Evolutionary conservation across 2,797 vertebrate genomes (phyloP), one percentile per base, ranked within the genome.

Genomic region (Melanotaenia boesemani): DNA sequence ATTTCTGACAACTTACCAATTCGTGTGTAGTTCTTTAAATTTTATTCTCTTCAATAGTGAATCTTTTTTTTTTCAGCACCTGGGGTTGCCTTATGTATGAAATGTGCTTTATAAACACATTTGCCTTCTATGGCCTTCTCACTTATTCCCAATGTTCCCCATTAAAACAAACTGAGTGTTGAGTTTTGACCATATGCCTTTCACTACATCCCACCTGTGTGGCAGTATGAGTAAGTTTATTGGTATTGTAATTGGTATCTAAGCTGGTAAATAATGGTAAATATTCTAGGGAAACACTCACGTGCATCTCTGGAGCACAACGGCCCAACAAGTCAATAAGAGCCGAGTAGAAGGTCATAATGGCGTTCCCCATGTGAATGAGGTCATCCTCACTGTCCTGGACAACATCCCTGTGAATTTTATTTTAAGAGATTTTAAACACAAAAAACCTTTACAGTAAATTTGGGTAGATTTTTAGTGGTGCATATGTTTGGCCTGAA

Each of bases 311-410:
- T 30, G 98, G 98, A 55, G 97, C 97, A 73, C 98, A 99, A 13
- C 97, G 97, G 16, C 96, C 97, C 28, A 99, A 87, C 61, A 99
- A 94, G 91, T 99, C 97, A 54, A 99, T 98, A 64, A 99, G 94
- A 63, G 97, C 97, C 0, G 97, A 95, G 81, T 99, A 99, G 87
- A 99, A 99, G 57, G 96, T 98, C 98, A 99, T 97, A 82, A 99
- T 96, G 64, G 97, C 97, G 0, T 99, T 97, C 59, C 98, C 97
- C 96, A 97, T 97, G 76, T 99, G 97, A 89, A 98, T 95, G 61
- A 96, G 93, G 83, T 98, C 96, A 80, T 97, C 96, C 24, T 96
- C 93, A 44, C 90, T 92, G 67, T 96, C 95, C 36, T 96, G 95
- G 22, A 93, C 83, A 44, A 67, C 76, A 68, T 97, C 95, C 84